These are phyloP conservation scores for Cosmia pyralina DNA, from an alignment of 2,888 invertebrate genomes.

Conservation along the genomic window DNA sequence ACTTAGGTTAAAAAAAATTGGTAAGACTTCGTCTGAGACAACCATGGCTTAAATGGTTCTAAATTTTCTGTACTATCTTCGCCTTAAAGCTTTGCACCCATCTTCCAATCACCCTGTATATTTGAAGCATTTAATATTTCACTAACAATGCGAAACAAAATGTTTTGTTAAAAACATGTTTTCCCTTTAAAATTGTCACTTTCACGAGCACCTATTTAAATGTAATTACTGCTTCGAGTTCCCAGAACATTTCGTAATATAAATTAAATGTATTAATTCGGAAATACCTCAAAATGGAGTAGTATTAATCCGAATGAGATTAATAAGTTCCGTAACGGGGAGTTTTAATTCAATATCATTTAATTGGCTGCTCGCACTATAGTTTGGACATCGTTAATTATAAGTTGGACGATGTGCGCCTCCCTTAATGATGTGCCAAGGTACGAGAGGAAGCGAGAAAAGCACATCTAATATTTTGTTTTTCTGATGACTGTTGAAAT, in stretches of 20 bases:
- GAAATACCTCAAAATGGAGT: constrained; percentile 31
- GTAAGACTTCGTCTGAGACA: too few species aligned
- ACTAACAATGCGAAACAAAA: neutral
- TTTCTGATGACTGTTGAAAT: neutral
- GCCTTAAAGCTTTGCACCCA: too few species aligned
- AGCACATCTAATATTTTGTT: neutral
- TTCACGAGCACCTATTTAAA: constrained; percentile 8
- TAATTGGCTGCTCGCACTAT: constrained; percentile 67
- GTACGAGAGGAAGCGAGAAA: constrained; percentile 25
- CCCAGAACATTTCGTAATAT: constrained; percentile 20
- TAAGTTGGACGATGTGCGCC: constrained; percentile 53
- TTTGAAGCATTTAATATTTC: neutral
- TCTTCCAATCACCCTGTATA: too few species aligned
- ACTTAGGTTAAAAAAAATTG: too few species aligned
- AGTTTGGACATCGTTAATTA: constrained; percentile 76
- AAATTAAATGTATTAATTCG: constrained; percentile 34
- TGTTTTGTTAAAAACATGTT: neutral
- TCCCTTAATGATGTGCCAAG: constrained; percentile 41
- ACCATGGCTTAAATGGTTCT: too few species aligned
- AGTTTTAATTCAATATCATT: constrained; percentile 75
- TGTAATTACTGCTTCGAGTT: constrained; percentile 19
- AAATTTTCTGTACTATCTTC: too few species aligned
- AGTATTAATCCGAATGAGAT: constrained; percentile 35
- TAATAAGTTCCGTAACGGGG: constrained; percentile 38
- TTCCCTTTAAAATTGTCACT: constrained; percentile 18